Evolutionary conservation across 2,797 vertebrate species (phyloP), one percentile per base, ranked within the genome.

Genomic region (Parambassis ranga): DNA sequence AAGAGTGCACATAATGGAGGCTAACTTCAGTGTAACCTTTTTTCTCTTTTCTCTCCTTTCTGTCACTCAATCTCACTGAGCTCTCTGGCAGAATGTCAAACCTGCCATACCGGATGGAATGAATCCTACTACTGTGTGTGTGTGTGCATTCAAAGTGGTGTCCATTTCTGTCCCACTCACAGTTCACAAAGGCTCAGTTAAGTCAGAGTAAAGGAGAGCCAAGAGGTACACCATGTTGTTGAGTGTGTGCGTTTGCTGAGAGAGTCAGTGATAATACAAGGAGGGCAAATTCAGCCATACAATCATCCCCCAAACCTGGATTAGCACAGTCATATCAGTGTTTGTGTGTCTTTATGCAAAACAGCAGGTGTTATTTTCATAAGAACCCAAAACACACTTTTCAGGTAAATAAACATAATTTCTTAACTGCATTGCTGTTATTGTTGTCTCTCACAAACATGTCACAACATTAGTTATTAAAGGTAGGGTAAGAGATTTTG

Each of bases 81-180:
- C 35, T 58, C 35, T 47, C 46, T 80, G 68, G 77, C 77, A 49
- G 3, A 1, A 20, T 2, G 49, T 79, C 60, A 79, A 81, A 84
- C 63, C 82, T 79, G 77, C 72, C 71, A 55, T 26, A 72, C 65
- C 48, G 47, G 42, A 68, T 49, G 67, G 55, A 79, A 77, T 63
- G 28, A 83, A 80, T 64, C 68, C 69, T 57, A 50, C 51, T 22
- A 15, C 27, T 50, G 44, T 62, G 49, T 47, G 30, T 10, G 51
- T 4, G 35, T 30, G 57, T 66, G 76, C 81, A 82, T 84, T 86
- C 72, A 79, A 42, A 64, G 75, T 7, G 75, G 90, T 91, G 68
- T 92, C 85, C 67, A 88, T 90, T 92, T 91, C 89, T 90, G 88
- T 89, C 33, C 24, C 14, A 51, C 60, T 82, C 70, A 90, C 89